phyloP scores from a whole-genome alignment of 2,797 vertebrate species.

The Lepilemur septentrionalis region DNA sequence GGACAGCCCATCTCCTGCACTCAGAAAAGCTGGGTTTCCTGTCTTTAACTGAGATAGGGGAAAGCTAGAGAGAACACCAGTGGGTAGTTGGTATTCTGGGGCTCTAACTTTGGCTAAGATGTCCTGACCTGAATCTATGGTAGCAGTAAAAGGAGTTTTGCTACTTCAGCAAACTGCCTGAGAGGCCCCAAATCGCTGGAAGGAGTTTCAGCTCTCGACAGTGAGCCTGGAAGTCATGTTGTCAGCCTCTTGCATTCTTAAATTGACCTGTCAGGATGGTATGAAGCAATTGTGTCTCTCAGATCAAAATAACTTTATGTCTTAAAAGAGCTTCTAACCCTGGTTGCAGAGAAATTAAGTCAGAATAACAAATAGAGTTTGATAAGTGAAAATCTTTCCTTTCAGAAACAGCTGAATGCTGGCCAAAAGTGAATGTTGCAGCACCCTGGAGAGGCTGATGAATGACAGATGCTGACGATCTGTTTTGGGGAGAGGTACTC shows the following conservation, averaged over 20 bases:
- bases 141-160: neutral
- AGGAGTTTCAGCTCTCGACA: neutral
- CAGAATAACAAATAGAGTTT: conserved; percentile 51
- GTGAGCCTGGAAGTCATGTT: neutral
- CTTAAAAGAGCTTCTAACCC: conserved; percentile 6
- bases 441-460: neutral
- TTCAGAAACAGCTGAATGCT: conserved; percentile 33
- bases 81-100: neutral
- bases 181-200: neutral
- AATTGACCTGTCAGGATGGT: conserved; percentile 53
- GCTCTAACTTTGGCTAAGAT: conserved; percentile 18
- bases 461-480: neutral
- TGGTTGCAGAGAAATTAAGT: conserved; percentile 55
- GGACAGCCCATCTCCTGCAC: neutral
- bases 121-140: conserved; percentile 39
- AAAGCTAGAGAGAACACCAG: neutral
- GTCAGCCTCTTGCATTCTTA: neutral
- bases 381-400: conserved; percentile 43
- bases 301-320: conserved; percentile 39
- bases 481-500: neutral
- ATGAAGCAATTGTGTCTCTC: conserved; percentile 56
- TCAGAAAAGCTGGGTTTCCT: neutral
- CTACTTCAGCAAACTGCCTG: conserved; percentile 27
- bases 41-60: neutral
- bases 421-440: conserved; percentile 12